Percentiles rank a stretch among this genome's conserved stretches.
Evolutionary conservation across 2,888 invertebrate genomes (phyloP).

Genomic region (Tuta absoluta): DNA sequence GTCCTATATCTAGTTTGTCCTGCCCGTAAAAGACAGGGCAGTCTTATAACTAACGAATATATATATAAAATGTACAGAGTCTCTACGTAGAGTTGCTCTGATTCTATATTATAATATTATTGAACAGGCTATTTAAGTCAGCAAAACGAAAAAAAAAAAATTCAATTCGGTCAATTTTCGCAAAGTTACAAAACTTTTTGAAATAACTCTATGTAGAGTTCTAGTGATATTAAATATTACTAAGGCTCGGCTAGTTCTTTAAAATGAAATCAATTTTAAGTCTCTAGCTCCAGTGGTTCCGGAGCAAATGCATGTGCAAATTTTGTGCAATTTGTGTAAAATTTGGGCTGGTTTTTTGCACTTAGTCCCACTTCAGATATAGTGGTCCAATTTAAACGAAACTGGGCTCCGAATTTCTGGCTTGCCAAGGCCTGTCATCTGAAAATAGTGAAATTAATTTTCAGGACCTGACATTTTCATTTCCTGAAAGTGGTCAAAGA

Average conservation of each 20-base stretch:
- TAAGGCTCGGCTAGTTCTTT: not conserved
- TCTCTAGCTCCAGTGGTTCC: not conserved
- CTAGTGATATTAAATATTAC: no score
- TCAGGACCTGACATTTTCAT: not conserved
- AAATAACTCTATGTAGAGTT: not conserved
- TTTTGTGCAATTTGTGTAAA: not conserved
- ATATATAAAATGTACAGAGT: no score
- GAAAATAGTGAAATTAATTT: not conserved
- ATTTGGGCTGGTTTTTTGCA: not conserved
- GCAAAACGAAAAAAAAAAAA: no score
- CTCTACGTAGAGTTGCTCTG: no score
- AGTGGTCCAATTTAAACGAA: not conserved
- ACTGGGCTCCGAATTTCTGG: not conserved
- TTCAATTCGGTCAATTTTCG: no score
- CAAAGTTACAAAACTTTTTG: no score
- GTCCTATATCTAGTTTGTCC: no score
- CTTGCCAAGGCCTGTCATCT: not conserved
- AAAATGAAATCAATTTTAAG: not conserved
- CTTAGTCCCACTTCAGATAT: not conserved
- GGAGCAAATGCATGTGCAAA: not conserved
- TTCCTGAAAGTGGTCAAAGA: not conserved
- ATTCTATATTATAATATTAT: no score
- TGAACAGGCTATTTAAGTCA: no score
- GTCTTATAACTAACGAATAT: no score
- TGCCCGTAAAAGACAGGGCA: no score